Evolutionary conservation across 2,888 invertebrate genomes (phyloP).

Genomic region (Gasteruption jaculator): DNA sequence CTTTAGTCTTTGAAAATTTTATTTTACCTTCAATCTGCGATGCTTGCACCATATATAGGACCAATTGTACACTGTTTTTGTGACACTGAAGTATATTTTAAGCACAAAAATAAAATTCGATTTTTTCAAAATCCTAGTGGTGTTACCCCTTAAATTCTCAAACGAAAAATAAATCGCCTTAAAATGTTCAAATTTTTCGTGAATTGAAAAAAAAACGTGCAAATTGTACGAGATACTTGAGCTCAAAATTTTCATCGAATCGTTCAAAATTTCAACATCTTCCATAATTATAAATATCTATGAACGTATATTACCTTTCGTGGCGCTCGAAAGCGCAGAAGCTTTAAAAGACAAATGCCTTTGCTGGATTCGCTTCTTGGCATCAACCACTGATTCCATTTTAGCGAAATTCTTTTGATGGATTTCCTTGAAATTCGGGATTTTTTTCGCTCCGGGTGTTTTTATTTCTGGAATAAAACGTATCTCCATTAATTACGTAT

Average conservation of each 20-base stretch:
- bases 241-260: neutral
- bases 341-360: conserved; percentile 32
- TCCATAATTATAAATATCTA: neutral
- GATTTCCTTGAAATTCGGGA: conserved; percentile 68
- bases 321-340: conserved; percentile 16
- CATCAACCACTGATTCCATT: conserved; percentile 66
- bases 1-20: no score
- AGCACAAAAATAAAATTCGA: no score
- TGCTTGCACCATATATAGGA: no score
- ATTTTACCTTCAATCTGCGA: no score
- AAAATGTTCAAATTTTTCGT: conserved; percentile 1
- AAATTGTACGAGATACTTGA: no score
- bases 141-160: no score
- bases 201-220: no score
- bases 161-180: conserved; percentile 1
- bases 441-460: conserved; percentile 50
- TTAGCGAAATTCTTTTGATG: conserved; percentile 63
- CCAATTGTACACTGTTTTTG: no score
- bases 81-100: no score
- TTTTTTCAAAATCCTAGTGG: no score
- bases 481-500: neutral
- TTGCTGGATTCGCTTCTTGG: conserved; percentile 33
- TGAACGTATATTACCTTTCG: conserved; percentile 22
- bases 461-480: conserved; percentile 27
- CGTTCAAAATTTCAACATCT: neutral